Evolutionary conservation across 2,888 invertebrate genomes (phyloP).

Genomic region (Pyrocoelia pectoralis): DNA sequence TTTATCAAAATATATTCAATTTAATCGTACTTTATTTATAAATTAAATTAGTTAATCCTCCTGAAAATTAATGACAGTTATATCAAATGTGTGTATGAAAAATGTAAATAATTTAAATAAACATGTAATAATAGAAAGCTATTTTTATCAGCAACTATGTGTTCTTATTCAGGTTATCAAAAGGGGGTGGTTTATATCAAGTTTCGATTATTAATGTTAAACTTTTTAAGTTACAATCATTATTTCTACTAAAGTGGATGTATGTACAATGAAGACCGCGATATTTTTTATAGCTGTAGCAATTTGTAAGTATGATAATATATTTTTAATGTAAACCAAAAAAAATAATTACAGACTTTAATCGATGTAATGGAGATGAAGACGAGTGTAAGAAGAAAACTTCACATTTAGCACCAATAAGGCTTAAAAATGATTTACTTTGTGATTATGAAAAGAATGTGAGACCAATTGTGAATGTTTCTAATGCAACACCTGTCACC

Average conservation of each 20-base stretch:
- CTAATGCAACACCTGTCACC: slow-evolving; percentile 62
- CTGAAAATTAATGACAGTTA: too few relatives aligned
- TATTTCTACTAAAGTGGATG: background rate
- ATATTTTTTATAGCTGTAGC: background rate
- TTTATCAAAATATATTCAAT: too few relatives aligned
- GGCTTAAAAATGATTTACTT: slow-evolving; percentile 64
- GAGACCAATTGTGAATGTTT: slow-evolving; percentile 65
- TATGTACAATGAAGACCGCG: background rate
- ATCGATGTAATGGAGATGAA: background rate
- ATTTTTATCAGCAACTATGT: too few relatives aligned
- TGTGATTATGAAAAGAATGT: slow-evolving; percentile 65
- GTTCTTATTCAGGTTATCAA: background rate
- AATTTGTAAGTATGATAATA: background rate
- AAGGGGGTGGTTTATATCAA: slow-evolving; percentile 9
- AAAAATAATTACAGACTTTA: background rate
- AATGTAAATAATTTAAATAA: too few relatives aligned
- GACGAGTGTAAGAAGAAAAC: slow-evolving; percentile 26
- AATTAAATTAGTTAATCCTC: too few relatives aligned
- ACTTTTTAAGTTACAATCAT: background rate
- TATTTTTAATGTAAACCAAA: too few relatives aligned
- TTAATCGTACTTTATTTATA: too few relatives aligned
- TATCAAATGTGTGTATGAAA: too few relatives aligned
- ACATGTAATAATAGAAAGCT: too few relatives aligned
- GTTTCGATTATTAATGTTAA: background rate
- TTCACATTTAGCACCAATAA: slow-evolving; percentile 37